Evolutionary conservation across 2,113 vertebrate genomes (phyloP).

Genomic region (Syrmaticus mikado): DNA sequence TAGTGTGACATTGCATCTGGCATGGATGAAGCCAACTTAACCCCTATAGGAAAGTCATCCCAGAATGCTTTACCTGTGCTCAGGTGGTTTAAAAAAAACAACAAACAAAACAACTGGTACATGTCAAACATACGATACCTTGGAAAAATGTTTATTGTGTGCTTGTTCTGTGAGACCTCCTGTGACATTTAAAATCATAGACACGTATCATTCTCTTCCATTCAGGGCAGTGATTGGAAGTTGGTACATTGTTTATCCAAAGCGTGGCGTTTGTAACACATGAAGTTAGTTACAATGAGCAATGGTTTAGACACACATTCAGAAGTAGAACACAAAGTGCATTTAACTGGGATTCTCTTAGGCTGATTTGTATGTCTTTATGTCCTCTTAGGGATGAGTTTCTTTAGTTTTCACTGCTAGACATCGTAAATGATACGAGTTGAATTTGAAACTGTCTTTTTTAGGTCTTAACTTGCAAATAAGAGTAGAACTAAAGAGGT

Average conservation of each 20-base stretch:
- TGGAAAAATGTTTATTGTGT: neutral
- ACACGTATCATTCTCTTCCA: neutral
- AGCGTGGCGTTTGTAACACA: neutral
- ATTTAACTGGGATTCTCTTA: neutral
- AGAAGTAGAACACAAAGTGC: neutral
- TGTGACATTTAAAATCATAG: neutral
- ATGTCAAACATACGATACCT: neutral
- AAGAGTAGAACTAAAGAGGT: neutral
- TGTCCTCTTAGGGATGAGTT: neutral
- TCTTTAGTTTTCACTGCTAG: neutral
- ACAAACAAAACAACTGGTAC: neutral
- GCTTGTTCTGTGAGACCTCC: neutral
- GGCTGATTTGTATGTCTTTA: neutral
- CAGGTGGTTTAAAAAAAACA: neutral
- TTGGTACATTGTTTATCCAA: neutral
- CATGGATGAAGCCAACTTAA: neutral
- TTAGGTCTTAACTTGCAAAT: neutral
- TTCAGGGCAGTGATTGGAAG: neutral
- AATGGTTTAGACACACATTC: neutral
- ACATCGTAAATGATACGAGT: neutral
- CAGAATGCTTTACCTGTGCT: neutral
- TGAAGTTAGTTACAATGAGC: neutral
- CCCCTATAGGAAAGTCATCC: neutral
- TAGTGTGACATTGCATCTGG: neutral
- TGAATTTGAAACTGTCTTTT: neutral